Conservation (phyloP, 1,140 invertebrate species). For the Pseudomyrmex flavicornis region DNA sequence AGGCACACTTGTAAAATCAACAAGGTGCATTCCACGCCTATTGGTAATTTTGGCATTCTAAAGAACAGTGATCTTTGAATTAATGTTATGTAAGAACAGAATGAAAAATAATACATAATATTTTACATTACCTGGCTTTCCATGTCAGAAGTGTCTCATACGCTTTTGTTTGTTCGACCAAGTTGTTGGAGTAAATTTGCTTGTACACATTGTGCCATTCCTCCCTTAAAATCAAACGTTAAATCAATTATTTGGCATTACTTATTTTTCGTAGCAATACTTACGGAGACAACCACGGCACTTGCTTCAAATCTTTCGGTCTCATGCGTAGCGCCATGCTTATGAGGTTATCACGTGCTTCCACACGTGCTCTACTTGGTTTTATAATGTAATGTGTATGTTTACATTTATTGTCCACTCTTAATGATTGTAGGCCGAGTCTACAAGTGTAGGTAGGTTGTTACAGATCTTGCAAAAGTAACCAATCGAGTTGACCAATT, state of each 20-base stretch:
- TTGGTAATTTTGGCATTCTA: constrained; percentile 88
- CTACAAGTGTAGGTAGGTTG: too few relatives aligned
- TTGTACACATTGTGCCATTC: constrained; percentile 87
- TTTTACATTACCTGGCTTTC: constrained; percentile 84
- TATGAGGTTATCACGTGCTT: constrained; percentile 38
- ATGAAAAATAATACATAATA: not conserved
- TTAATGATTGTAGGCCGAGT: too few relatives aligned
- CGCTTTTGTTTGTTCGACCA: constrained; percentile 82
- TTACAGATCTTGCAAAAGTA: too few relatives aligned
- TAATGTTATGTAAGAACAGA: not conserved
- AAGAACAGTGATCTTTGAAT: constrained; percentile 19
- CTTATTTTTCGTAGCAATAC: constrained; percentile 44
- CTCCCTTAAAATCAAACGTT: constrained; percentile 70
- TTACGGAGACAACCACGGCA: constrained; percentile 82
- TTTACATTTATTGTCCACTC: too few relatives aligned
- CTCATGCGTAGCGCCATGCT: constrained; percentile 74
- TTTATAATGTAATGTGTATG: not conserved
- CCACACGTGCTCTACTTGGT: not conserved
- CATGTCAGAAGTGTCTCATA: constrained; percentile 86
- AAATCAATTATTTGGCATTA: not conserved
- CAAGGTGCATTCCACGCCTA: constrained; percentile 89
- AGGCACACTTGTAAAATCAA: constrained; percentile 87
- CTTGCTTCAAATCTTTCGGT: constrained; percentile 73
- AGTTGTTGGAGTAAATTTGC: constrained; percentile 85
- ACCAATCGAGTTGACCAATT: too few relatives aligned